These are phyloP conservation scores for Mesorhabditis belari DNA, from an alignment of 2,888 invertebrate species.

Conservation along the genomic window DNA sequence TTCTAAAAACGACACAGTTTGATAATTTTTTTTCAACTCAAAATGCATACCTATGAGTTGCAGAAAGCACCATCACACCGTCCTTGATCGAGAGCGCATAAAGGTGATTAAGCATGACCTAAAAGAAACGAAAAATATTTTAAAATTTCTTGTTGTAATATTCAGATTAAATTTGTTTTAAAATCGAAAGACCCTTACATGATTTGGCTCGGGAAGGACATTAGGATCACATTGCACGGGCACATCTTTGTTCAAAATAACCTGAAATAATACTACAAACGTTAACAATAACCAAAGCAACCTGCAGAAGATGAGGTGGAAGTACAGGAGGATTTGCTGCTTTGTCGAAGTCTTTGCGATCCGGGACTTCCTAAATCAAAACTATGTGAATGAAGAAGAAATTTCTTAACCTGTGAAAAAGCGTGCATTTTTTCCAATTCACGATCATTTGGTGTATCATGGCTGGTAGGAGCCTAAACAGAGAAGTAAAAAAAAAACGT, in stretches of 20 bases:
- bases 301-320: slow-evolving; percentile 90
- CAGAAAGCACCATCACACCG: slow-evolving; percentile 97
- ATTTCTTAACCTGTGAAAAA: slow-evolving; percentile 22
- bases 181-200: slow-evolving; percentile 56
- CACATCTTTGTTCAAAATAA: slow-evolving; percentile 96
- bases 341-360: slow-evolving; percentile 84
- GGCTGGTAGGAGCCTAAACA: slow-evolving; percentile 11
- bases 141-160: neutral
- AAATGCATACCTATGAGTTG: slow-evolving; percentile 76
- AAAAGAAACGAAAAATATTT: slow-evolving; percentile 1
- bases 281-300: slow-evolving; percentile 5
- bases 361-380: slow-evolving; percentile 71
- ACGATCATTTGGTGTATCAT: slow-evolving; percentile 51
- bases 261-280: slow-evolving; percentile 54
- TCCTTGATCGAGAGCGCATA: slow-evolving; percentile 99
- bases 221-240: slow-evolving; percentile 97
- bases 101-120: slow-evolving; percentile 94
- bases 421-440: slow-evolving; percentile 49
- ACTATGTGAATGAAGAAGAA: neutral
- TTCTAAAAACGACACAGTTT: no score
- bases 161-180: neutral
- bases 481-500: neutral
- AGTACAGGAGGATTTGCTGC: slow-evolving; percentile 88
- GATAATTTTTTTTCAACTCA: slow-evolving; percentile 7
- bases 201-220: slow-evolving; percentile 95